Percentiles rank a stretch among this genome's conserved stretches.
Evolutionary conservation across 1,140 invertebrate genomes (phyloP).

Genomic region (Heliconius eleuchia): DNA sequence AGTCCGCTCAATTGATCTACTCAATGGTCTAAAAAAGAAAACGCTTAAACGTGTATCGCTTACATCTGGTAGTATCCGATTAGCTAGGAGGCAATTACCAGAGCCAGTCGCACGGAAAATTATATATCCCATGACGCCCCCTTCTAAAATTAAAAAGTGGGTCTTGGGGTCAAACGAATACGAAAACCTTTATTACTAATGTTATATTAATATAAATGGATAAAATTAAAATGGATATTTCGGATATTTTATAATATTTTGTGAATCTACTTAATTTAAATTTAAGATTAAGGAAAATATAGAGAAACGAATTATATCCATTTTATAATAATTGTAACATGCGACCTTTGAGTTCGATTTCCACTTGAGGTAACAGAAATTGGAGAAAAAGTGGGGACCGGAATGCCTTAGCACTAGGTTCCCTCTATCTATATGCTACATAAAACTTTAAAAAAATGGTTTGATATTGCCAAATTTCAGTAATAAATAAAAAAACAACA

Average conservation of each 20-base stretch:
- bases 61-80: constrained; percentile 42
- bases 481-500: too few relatives aligned
- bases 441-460: too few relatives aligned
- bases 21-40: constrained; percentile 29
- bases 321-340: too few relatives aligned
- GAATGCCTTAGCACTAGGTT: too few relatives aligned
- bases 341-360: too few relatives aligned
- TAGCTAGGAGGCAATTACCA: constrained; percentile 52
- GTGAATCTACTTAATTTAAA: background rate
- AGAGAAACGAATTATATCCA: too few relatives aligned
- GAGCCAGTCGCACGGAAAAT: constrained; percentile 56
- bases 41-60: constrained; percentile 25
- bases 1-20: constrained; percentile 1
- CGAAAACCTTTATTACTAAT: background rate
- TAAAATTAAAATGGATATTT: background rate
- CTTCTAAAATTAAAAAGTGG: constrained; percentile 50
- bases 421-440: too few relatives aligned
- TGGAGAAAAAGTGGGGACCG: too few relatives aligned
- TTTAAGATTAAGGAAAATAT: too few relatives aligned
- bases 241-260: background rate
- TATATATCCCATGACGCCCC: constrained; percentile 45
- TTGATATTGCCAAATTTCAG: too few relatives aligned
- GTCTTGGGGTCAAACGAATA: constrained; percentile 21
- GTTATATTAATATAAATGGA: background rate
- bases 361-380: too few relatives aligned